Evolutionary conservation across 2,113 vertebrate species (phyloP).

Genomic region (Corythornis madagascariensis): DNA sequence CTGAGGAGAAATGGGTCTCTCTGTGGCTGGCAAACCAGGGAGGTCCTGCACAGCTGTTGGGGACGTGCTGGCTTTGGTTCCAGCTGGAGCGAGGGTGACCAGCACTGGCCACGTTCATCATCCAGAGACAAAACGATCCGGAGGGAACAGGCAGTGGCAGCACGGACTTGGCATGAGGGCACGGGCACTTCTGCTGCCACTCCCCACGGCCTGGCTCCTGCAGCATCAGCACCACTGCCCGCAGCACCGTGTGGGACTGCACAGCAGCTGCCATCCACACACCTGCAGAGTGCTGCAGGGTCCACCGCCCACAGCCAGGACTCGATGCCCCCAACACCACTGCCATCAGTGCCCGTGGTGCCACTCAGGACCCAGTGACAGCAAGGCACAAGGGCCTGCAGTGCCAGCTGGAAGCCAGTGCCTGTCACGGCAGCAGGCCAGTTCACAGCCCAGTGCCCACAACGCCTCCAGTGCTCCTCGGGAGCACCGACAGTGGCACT

Average conservation of each 20-base stretch:
- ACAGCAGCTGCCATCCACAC: rapidly evolving
- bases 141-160: neutral
- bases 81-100: neutral
- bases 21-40: neutral
- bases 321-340: rapidly evolving
- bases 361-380: neutral
- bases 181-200: neutral
- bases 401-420: neutral
- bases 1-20: neutral
- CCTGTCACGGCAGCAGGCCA: rapidly evolving
- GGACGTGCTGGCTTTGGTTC: slow-evolving; percentile 34
- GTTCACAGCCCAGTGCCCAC: neutral
- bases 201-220: neutral
- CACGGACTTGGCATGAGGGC: neutral
- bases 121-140: neutral
- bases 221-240: neutral
- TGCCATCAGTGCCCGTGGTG: rapidly evolving
- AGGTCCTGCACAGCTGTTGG: slow-evolving; percentile 17
- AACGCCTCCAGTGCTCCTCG: neutral
- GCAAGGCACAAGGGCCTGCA: rapidly evolving
- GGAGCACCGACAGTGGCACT: rapidly evolving
- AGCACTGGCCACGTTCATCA: neutral
- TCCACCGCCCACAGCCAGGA: rapidly evolving
- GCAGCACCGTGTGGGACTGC: rapidly evolving
- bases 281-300: neutral